Evolutionary conservation across 2,888 invertebrate species (phyloP).

Genomic region (Athetis lepigone): DNA sequence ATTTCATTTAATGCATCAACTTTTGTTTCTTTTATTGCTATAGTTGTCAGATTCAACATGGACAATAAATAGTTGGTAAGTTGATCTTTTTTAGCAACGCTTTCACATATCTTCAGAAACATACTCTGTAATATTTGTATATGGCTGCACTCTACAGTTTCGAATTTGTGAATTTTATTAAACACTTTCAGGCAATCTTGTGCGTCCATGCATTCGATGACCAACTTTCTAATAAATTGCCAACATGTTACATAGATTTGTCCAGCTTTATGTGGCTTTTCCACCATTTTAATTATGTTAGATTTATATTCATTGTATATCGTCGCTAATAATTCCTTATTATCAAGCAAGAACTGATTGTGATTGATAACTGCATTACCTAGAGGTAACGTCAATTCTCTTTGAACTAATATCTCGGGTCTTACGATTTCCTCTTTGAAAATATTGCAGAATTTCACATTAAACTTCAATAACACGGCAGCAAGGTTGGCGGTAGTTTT

Average conservation of each 20-base stretch:
- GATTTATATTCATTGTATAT: conserved; percentile 91
- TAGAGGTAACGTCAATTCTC: conserved; percentile 92
- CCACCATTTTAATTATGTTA: conserved; percentile 91
- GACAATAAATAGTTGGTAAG: conserved; percentile 89
- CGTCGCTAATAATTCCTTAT: conserved; percentile 84
- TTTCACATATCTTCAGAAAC: conserved; percentile 87
- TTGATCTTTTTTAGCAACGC: conserved; percentile 78
- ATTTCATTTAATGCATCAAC: conserved; percentile 70
- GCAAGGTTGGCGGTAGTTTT: conserved; percentile 91
- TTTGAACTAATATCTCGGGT: conserved; percentile 88
- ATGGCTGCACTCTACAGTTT: conserved; percentile 91
- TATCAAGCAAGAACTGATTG: conserved; percentile 79
- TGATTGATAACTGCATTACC: conserved; percentile 86
- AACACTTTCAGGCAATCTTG: conserved; percentile 90
- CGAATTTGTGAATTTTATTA: conserved; percentile 92
- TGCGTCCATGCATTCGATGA: conserved; percentile 91
- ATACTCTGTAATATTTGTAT: conserved; percentile 89
- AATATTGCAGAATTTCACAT: conserved; percentile 83
- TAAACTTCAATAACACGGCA: conserved; percentile 90
- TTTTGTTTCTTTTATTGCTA: conserved; percentile 85
- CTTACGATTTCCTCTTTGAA: conserved; percentile 85
- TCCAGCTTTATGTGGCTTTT: conserved; percentile 93
- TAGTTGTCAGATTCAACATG: conserved; percentile 88
- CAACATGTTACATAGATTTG: conserved; percentile 92
- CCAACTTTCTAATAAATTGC: conserved; percentile 90